These are phyloP conservation scores for Urosaurus nigricauda DNA, from an alignment of 2,797 vertebrate genomes.

Conservation along the genomic window DNA sequence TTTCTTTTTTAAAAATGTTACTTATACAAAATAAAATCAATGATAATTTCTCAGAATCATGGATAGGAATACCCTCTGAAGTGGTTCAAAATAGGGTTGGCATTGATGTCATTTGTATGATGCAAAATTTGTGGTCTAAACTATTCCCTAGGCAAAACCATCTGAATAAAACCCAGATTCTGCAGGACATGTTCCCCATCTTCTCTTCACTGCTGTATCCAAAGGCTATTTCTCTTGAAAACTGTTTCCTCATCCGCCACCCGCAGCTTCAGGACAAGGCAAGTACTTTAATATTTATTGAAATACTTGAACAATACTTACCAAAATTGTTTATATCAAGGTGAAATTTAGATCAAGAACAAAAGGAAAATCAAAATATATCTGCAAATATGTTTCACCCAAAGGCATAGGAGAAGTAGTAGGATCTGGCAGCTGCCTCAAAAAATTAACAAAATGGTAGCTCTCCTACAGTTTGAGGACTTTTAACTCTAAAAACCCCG, in stretches of 20 bases:
- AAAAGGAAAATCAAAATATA: not conserved
- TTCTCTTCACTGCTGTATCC: conserved; percentile 74
- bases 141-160: conserved; percentile 75
- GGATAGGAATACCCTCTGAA: not conserved
- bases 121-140: not conserved
- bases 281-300: conserved; percentile 29
- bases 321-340: not conserved
- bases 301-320: not conserved
- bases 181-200: conserved; percentile 77
- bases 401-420: too few relatives aligned
- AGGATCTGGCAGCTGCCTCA: not conserved
- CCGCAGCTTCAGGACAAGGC: conserved; percentile 78
- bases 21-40: not conserved
- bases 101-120: not conserved
- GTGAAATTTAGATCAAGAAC: not conserved
- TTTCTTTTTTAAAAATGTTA: not conserved
- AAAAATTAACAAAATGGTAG: not conserved
- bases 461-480: not conserved
- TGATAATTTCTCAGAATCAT: not conserved
- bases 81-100: not conserved
- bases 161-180: conserved; percentile 76
- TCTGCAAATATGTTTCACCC: not conserved
- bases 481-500: not conserved
- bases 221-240: conserved; percentile 76
- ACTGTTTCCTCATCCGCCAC: conserved; percentile 75